Evolutionary conservation across 2,888 invertebrate species (phyloP), one percentile per base, ranked within the genome.

Genomic region (Brachyptera putata): DNA sequence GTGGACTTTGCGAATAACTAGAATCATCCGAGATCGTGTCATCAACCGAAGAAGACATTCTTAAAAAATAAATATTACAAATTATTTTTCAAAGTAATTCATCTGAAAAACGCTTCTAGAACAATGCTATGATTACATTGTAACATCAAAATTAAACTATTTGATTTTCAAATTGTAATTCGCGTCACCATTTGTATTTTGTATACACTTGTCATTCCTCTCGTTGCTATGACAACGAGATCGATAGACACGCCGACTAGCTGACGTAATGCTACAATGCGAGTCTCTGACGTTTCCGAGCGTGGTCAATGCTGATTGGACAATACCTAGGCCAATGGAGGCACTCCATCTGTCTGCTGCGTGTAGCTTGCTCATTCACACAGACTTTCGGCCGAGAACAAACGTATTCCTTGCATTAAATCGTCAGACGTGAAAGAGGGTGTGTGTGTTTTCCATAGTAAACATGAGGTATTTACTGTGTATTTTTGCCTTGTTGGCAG

Each of bases 321-420:
- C 26, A 46, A 36, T 7, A 26, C 25, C 39, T 50, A 26, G 43
- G 26, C 66, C 66, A 66, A 66, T 66, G 48, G 57, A 22, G 59
- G 56, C 69, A 69, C 80, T 85, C 85, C 87, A 87, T 84, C 86
- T 85, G 69, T 69, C 59, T 65, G 57, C 46, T 58, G 59, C 59
- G 57, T 26, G 48, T 48, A 24, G 22, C 30, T 56, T 61, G n/a
- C 46, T 39, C 39, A 61, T 43, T 41, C 18, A 36, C 21, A 34
- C 36, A 43, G 18, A 63, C 39, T 41, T 37, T 16, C 63, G 61
- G 58, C 57, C 61, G 62, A 57, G 36, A 46, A 41, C 30, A 53
- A n/a, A 25, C 16, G 43, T 48, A 41, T 25, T 16, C 26, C 16
- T n/a, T 34, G 39, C 39, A 39, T 41, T 37, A 41, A 37, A 13